Percentiles rank a stretch among this genome's conserved stretches.
Conservation (phyloP, 2,888 invertebrate species). For the Agrotis puta region DNA sequence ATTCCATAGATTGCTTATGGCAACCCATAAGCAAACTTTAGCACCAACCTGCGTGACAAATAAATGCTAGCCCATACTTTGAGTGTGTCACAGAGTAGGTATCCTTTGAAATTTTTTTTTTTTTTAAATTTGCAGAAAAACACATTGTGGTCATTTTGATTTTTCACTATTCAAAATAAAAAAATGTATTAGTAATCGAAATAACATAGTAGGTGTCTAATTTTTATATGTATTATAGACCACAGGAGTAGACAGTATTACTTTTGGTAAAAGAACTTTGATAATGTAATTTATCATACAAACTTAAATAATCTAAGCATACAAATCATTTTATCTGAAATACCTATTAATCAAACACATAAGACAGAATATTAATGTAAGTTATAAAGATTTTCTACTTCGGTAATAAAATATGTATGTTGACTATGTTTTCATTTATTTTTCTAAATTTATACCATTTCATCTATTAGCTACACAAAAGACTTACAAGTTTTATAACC, state of each 20-base stretch:
- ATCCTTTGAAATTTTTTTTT: too few relatives aligned
- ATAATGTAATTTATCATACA: not conserved
- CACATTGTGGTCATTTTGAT: too few relatives aligned
- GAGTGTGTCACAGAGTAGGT: too few relatives aligned
- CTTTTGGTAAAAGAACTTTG: not conserved
- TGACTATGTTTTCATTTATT: constrained; percentile 11
- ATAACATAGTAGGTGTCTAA: not conserved
- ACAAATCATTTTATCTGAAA: not conserved
- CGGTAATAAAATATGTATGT: constrained; percentile 41
- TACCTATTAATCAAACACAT: not conserved
- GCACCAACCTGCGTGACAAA: too few relatives aligned
- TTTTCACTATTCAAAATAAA: too few relatives aligned
- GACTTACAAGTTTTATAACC: not conserved
- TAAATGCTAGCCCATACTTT: too few relatives aligned
- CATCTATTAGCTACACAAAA: not conserved
- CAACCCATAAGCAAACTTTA: too few relatives aligned
- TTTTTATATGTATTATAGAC: not conserved
- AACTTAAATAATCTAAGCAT: not conserved
- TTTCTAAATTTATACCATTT: not conserved
- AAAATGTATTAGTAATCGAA: not conserved
- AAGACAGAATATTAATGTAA: constrained; percentile 13
- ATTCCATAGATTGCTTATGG: too few relatives aligned
- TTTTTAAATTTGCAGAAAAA: too few relatives aligned
- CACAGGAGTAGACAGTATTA: constrained; percentile 32
- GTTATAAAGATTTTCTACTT: constrained; percentile 20